Percentiles rank a stretch among this genome's conserved stretches.
Conservation (phyloP, 2,113 vertebrate species). For the Sclerurus mexicanus region DNA sequence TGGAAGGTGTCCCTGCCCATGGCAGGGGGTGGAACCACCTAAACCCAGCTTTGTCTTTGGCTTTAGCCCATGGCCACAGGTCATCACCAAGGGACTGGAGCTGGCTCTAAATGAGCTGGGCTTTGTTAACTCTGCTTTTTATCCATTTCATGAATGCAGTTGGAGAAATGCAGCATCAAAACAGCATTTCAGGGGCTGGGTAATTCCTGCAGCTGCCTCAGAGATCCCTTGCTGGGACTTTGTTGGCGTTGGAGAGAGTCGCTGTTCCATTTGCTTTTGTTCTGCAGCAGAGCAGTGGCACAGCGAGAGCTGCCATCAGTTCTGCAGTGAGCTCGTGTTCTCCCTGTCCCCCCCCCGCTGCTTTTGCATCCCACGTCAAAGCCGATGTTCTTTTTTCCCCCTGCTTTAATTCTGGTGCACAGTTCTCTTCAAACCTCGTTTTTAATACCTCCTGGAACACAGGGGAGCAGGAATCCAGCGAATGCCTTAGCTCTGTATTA, state of each 20-base stretch:
- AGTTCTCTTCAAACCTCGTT: not conserved
- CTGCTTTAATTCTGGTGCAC: not conserved
- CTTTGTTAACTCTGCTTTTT: not conserved
- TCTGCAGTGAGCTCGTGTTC: not conserved
- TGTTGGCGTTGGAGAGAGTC: not conserved
- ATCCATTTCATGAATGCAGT: not conserved
- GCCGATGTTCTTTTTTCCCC: not conserved
- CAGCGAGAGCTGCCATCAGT: constrained; percentile 6
- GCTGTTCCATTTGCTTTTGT: not conserved
- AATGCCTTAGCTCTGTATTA: not conserved
- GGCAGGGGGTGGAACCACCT: not conserved
- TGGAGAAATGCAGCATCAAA: not conserved
- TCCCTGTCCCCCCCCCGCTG: not conserved
- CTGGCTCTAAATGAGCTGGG: not conserved
- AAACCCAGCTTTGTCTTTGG: not conserved
- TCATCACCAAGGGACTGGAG: not conserved
- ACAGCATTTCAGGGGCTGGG: not conserved
- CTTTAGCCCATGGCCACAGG: not conserved
- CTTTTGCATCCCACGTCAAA: not conserved
- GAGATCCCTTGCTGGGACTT: constrained; percentile 21
- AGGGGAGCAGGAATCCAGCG: not conserved
- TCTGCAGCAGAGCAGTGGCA: not conserved
- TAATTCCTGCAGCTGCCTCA: constrained; percentile 12
- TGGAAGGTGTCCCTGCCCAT: not conserved
- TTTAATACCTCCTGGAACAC: not conserved